Conservation (phyloP, 2,888 invertebrate genomes). For the Leptinotarsa juncta region DNA sequence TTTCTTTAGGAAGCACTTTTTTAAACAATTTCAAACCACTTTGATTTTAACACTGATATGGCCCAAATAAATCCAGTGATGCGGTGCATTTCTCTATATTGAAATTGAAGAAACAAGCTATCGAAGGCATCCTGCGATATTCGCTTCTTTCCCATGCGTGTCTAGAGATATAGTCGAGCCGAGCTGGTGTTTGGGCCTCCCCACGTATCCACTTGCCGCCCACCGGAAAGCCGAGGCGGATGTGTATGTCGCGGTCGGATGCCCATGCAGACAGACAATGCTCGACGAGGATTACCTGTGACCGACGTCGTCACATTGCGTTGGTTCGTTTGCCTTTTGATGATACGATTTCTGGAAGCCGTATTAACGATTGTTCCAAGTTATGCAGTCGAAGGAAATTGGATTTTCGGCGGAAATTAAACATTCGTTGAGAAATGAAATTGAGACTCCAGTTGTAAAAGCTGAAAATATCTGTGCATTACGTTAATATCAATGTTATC, state of each 20-base stretch:
- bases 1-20: too few relatives aligned
- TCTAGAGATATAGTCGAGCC: neutral
- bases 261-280: constrained; percentile 28
- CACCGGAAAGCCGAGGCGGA: constrained; percentile 61
- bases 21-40: too few relatives aligned
- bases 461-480: too few relatives aligned
- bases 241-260: constrained; percentile 60
- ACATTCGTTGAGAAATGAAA: neutral
- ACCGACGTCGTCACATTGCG: neutral
- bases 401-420: constrained; percentile 1
- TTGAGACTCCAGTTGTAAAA: neutral
- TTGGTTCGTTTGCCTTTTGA: constrained; percentile 3
- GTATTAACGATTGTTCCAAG: neutral
- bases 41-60: too few relatives aligned
- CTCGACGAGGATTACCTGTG: constrained; percentile 16
- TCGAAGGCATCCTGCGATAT: neutral
- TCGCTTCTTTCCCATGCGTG: constrained; percentile 9
- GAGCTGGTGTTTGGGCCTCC: constrained; percentile 16
- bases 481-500: too few relatives aligned
- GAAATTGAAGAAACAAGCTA: neutral
- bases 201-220: constrained; percentile 39
- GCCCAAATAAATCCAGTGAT: too few relatives aligned
- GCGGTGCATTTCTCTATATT: neutral
- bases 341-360: constrained; percentile 1
- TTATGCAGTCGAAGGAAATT: constrained; percentile 1